Percentiles rank a stretch among this genome's conserved stretches.
These are phyloP conservation scores for Triplophysa tibetana DNA, from an alignment of 2,113 vertebrate species.

Conservation along the genomic window DNA sequence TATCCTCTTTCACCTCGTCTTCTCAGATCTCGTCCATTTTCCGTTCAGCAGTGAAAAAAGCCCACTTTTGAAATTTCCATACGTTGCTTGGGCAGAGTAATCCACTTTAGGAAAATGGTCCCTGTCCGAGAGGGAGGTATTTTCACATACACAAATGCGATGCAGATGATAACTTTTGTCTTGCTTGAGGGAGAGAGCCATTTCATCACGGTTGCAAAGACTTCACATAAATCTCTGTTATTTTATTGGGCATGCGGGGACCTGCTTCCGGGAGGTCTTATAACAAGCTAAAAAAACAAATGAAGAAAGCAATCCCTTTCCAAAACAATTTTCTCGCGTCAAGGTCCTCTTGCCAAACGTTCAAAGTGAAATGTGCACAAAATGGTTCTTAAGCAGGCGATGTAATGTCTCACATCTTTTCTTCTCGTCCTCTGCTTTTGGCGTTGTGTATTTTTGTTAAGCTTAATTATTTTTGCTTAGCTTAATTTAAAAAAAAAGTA, in stretches of 20 bases:
- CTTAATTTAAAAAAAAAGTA: too few relatives aligned
- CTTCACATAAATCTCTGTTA: constrained; percentile 59
- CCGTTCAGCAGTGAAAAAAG: constrained; percentile 1
- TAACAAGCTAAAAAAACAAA: constrained; percentile 44
- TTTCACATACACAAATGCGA: constrained; percentile 36
- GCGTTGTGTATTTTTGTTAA: not conserved
- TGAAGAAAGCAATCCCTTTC: constrained; percentile 51
- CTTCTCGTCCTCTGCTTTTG: not conserved
- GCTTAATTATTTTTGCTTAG: not conserved
- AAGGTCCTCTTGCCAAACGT: constrained; percentile 19
- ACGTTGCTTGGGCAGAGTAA: constrained; percentile 17
- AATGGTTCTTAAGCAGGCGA: not conserved
- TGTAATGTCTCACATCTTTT: not conserved
- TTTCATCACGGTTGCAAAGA: constrained; percentile 60
- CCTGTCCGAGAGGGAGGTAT: constrained; percentile 14
- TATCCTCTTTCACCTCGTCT: not conserved
- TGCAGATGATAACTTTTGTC: constrained; percentile 59
- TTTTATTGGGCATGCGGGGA: constrained; percentile 55
- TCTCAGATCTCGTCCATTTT: too few relatives aligned
- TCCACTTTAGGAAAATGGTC: constrained; percentile 13
- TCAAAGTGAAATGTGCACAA: not conserved
- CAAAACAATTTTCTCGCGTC: constrained; percentile 43
- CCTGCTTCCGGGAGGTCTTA: constrained; percentile 46
- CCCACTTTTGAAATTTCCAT: constrained; percentile 1
- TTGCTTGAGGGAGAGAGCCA: constrained; percentile 50